Evolutionary conservation across 1,140 invertebrate genomes (phyloP).

Genomic region (Cydia fagiglandana): DNA sequence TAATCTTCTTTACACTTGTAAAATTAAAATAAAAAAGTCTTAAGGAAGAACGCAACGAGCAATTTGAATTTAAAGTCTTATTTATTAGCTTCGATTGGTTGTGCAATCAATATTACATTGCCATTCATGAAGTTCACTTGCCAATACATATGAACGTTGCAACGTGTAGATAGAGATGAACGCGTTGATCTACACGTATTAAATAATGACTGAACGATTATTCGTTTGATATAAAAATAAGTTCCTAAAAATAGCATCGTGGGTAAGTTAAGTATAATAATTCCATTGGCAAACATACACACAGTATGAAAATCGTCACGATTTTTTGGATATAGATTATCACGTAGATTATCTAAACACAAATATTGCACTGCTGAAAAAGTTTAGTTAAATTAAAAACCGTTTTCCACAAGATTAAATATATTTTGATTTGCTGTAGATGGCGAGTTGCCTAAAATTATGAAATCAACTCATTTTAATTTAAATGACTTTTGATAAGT

Average conservation of each 20-base stretch:
- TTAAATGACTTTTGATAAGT: slow-evolving; percentile 6
- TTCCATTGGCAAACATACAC: too few relatives aligned
- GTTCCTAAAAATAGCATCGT: too few relatives aligned
- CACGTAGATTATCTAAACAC: too few relatives aligned
- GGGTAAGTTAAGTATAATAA: too few relatives aligned
- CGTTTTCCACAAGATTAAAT: background rate
- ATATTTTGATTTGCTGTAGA: background rate
- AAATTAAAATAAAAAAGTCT: background rate
- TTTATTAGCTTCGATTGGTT: slow-evolving; percentile 29
- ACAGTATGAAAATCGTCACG: too few relatives aligned
- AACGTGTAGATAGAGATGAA: too few relatives aligned
- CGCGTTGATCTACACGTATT: background rate
- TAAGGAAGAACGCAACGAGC: slow-evolving; percentile 12
- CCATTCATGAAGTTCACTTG: slow-evolving; percentile 25
- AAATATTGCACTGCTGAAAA: too few relatives aligned
- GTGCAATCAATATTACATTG: slow-evolving; percentile 28
- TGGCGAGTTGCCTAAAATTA: slow-evolving; percentile 16
- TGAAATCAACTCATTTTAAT: slow-evolving; percentile 12
- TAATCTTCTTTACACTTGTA: too few relatives aligned
- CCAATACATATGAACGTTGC: background rate
- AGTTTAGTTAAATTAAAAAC: background rate
- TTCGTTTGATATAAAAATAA: too few relatives aligned
- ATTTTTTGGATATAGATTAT: too few relatives aligned
- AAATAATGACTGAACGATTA: background rate
- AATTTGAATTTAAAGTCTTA: slow-evolving; percentile 1